Conservation (phyloP, 2,888 invertebrate genomes). For the Zootermopsis nevadensis region DNA sequence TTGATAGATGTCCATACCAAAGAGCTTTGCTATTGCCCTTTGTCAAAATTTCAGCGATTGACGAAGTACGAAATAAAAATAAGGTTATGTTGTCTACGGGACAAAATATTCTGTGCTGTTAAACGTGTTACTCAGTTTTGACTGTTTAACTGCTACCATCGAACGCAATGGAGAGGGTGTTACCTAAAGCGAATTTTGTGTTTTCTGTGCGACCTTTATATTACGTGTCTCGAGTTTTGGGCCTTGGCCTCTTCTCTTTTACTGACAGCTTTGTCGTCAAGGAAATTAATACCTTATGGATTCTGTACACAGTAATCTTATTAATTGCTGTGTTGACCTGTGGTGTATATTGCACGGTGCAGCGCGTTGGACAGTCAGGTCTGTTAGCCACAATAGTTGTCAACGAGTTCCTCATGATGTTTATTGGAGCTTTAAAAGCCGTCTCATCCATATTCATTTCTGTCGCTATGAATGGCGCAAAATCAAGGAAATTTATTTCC, state of each 20-base stretch:
- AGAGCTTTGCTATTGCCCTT: no score
- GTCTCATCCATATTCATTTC: not conserved
- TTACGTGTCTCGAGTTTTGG: not conserved
- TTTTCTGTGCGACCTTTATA: conserved; percentile 1
- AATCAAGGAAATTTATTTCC: not conserved
- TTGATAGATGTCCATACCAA: no score
- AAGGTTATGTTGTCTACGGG: no score
- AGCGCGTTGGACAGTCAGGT: not conserved
- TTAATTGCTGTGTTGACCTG: not conserved
- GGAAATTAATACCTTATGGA: not conserved
- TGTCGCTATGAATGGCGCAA: not conserved
- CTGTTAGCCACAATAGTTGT: not conserved
- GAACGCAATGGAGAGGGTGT: not conserved
- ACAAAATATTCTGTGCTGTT: no score
- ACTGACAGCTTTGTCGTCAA: not conserved
- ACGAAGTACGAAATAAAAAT: no score
- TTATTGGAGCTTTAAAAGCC: not conserved
- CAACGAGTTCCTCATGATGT: conserved; percentile 17
- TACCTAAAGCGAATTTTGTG: not conserved
- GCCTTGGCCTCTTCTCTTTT: not conserved
- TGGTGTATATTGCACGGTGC: not conserved
- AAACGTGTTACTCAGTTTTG: no score
- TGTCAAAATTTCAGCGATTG: no score
- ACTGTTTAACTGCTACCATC: no score
- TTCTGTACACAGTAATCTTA: not conserved